Percentiles rank a stretch among this genome's conserved stretches.
These are phyloP conservation scores for Todiramphus saurophagus DNA, from an alignment of 2,113 vertebrate genomes.

Conservation along the genomic window DNA sequence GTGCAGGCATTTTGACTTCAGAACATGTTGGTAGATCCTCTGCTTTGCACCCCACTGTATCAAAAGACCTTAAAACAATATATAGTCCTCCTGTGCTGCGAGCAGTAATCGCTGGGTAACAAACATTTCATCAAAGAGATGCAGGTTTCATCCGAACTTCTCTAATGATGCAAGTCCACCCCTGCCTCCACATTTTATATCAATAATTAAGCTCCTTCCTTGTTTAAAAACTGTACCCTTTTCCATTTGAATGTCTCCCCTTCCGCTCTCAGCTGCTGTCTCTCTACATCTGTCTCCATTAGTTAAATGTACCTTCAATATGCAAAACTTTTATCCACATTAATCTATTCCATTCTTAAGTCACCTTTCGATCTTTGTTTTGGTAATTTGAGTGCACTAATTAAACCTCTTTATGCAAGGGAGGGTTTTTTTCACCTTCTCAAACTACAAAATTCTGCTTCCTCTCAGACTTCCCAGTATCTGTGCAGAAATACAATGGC, in stretches of 20 bases:
- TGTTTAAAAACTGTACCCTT: not conserved
- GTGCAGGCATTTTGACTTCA: not conserved
- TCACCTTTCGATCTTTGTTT: not conserved
- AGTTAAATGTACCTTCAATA: not conserved
- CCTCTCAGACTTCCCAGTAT: not conserved
- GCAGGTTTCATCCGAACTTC: not conserved
- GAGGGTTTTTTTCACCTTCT: not conserved
- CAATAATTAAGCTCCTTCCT: not conserved
- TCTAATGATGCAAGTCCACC: not conserved
- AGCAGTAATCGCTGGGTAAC: not conserved
- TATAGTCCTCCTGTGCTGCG: not conserved
- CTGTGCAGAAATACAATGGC: not conserved
- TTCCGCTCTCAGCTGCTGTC: not conserved
- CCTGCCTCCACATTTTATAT: not conserved
- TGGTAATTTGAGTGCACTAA: not conserved
- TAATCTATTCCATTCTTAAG: not conserved
- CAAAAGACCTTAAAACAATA: not conserved
- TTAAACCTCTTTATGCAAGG: not conserved
- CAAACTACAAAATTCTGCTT: not conserved
- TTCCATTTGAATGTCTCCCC: not conserved
- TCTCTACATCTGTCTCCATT: not conserved
- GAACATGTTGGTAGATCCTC: not conserved
- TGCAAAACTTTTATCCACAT: not conserved
- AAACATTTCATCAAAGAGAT: not conserved
- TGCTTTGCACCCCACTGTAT: not conserved